Conservation (phyloP, 2,113 vertebrate species). For the Litocranius walleri region DNA sequence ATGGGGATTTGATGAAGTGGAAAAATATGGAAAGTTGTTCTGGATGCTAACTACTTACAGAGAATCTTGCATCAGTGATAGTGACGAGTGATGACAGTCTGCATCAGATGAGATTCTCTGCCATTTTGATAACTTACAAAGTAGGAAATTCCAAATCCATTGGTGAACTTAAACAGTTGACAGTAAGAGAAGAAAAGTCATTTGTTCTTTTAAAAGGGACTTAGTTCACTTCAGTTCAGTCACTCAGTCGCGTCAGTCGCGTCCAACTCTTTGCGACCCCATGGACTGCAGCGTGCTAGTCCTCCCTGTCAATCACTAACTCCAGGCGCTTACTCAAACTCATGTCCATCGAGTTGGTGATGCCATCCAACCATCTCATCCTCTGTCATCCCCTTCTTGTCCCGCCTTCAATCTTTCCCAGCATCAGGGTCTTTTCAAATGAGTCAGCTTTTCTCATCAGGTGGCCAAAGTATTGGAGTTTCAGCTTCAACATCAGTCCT, state of each 20-base stretch:
- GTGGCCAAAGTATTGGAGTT: not conserved
- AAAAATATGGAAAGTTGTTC: conserved; percentile 24
- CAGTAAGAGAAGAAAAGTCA: not conserved
- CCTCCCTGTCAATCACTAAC: not conserved
- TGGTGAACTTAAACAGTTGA: not conserved
- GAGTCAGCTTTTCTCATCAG: not conserved
- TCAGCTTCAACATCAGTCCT: not conserved
- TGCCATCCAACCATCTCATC: not conserved
- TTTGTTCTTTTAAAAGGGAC: not conserved
- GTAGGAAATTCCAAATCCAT: not conserved
- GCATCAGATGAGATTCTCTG: not conserved
- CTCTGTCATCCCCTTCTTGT: not conserved
- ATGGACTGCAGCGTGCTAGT: not conserved
- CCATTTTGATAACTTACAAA: not conserved
- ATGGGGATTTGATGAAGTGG: conserved; percentile 44
- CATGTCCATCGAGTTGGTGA: not conserved
- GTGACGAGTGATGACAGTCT: not conserved
- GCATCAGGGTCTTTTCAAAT: not conserved
- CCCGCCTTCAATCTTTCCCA: not conserved
- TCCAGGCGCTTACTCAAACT: not conserved
- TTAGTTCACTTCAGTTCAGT: not conserved
- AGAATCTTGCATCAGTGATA: not conserved
- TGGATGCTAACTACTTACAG: not conserved
- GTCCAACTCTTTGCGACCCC: accelerated
- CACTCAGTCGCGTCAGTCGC: accelerated